Evolutionary conservation across 2,888 invertebrate species (phyloP).

Genomic region (Hydraecia micacea): DNA sequence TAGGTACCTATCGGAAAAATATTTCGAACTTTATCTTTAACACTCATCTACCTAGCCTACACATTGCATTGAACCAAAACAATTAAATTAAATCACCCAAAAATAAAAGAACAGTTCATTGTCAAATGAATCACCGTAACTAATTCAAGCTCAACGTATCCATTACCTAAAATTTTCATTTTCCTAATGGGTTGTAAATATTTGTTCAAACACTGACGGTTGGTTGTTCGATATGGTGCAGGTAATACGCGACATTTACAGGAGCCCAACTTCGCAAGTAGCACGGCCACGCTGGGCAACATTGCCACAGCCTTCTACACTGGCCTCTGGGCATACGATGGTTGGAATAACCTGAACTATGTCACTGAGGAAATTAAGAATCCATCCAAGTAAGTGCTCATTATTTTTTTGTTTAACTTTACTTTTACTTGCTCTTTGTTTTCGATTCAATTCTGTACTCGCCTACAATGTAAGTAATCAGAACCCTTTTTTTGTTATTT

Average conservation of each 20-base stretch:
- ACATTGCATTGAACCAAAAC: slow-evolving; percentile 6
- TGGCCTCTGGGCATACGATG: slow-evolving; percentile 98
- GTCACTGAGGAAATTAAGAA: slow-evolving; percentile 99
- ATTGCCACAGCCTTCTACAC: slow-evolving; percentile 98
- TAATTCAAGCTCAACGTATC: slow-evolving; percentile 41
- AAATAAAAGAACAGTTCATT: slow-evolving; percentile 24
- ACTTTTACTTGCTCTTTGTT: not conserved
- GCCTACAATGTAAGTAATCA: not conserved
- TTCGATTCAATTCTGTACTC: slow-evolving; percentile 16
- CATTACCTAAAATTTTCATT: slow-evolving; percentile 49
- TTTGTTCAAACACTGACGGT: slow-evolving; percentile 85
- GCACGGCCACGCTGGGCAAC: slow-evolving; percentile 93
- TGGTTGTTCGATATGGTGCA: slow-evolving; percentile 90
- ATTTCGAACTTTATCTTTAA: slow-evolving; percentile 13
- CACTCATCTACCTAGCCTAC: slow-evolving; percentile 1
- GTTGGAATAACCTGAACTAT: slow-evolving; percentile 99
- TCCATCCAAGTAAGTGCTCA: slow-evolving; percentile 94
- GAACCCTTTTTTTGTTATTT: slow-evolving; percentile 32
- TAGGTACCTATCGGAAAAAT: slow-evolving; percentile 13
- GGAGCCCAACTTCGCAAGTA: slow-evolving; percentile 93
- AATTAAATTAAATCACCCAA: slow-evolving; percentile 19
- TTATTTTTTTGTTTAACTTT: slow-evolving; percentile 8
- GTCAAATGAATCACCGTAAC: slow-evolving; percentile 43
- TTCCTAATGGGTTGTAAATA: slow-evolving; percentile 81
- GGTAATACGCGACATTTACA: slow-evolving; percentile 97